phyloP scores from a whole-genome alignment of 2,113 vertebrate species.

The Numenius arquata region DNA sequence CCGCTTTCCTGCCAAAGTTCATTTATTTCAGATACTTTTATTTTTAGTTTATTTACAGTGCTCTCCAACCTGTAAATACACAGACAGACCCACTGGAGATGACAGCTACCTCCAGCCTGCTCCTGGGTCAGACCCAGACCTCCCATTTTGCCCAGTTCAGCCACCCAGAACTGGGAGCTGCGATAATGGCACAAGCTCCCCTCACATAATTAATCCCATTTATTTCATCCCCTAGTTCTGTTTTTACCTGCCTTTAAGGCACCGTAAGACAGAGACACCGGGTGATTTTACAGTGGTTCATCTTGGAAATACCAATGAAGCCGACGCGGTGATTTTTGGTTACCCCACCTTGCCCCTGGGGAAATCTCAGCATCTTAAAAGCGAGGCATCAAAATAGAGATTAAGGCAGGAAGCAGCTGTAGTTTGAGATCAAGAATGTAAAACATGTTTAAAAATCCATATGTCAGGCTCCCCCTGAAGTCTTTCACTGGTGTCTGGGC shows the following conservation, averaged over 20 bases:
- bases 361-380: neutral
- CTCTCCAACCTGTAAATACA: neutral
- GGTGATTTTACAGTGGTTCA: neutral
- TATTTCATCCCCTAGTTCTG: neutral
- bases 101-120: neutral
- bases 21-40: neutral
- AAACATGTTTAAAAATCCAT: neutral
- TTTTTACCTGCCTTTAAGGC: neutral
- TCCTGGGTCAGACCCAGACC: neutral
- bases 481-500: neutral
- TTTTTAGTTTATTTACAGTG: neutral
- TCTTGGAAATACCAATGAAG: neutral
- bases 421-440: neutral
- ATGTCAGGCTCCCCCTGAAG: neutral
- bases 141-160: neutral
- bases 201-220: neutral
- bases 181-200: neutral
- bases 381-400: neutral
- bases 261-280: neutral
- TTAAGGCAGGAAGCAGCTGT: neutral
- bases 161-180: neutral
- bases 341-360: neutral
- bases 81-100: neutral
- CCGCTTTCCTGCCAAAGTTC: neutral
- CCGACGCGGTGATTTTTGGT: neutral